These are phyloP conservation scores for Platalea minor DNA, from an alignment of 2,797 vertebrate genomes.

Conservation along the genomic window DNA sequence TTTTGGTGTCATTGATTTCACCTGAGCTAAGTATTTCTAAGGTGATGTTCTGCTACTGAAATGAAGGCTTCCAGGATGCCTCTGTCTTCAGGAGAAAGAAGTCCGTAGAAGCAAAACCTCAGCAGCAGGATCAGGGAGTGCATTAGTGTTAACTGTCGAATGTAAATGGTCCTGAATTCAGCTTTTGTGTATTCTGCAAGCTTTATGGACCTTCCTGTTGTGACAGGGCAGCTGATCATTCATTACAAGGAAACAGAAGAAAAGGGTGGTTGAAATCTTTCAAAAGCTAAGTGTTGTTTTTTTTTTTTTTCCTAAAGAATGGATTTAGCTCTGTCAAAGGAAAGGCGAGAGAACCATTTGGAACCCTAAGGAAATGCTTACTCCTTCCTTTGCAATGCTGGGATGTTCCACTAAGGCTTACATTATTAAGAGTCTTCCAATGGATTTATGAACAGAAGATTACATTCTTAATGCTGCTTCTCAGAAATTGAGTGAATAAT, in stretches of 20 bases:
- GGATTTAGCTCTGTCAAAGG: background rate
- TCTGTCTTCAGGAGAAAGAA: background rate
- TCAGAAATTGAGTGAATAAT: constrained; percentile 55
- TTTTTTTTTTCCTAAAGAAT: background rate
- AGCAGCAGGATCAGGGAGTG: background rate
- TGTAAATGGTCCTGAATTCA: background rate
- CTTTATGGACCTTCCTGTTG: background rate
- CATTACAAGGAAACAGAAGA: background rate
- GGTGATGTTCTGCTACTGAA: background rate
- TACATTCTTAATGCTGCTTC: constrained; percentile 51
- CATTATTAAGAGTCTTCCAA: constrained; percentile 57
- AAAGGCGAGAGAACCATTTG: background rate
- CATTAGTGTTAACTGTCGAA: background rate
- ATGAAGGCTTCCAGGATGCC: background rate
- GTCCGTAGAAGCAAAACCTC: background rate
- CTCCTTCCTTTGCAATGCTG: constrained; percentile 10
- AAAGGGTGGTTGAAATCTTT: background rate
- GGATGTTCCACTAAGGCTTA: constrained; percentile 54
- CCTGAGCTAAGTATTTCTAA: background rate
- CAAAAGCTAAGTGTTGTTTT: background rate
- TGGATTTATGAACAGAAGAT: constrained; percentile 61
- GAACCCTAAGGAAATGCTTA: constrained; percentile 39
- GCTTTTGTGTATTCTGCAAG: background rate
- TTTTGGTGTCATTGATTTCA: background rate
- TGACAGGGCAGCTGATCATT: background rate